phyloP scores from a whole-genome alignment of 2,888 invertebrate genomes.

The Autographa pulchrina region DNA sequence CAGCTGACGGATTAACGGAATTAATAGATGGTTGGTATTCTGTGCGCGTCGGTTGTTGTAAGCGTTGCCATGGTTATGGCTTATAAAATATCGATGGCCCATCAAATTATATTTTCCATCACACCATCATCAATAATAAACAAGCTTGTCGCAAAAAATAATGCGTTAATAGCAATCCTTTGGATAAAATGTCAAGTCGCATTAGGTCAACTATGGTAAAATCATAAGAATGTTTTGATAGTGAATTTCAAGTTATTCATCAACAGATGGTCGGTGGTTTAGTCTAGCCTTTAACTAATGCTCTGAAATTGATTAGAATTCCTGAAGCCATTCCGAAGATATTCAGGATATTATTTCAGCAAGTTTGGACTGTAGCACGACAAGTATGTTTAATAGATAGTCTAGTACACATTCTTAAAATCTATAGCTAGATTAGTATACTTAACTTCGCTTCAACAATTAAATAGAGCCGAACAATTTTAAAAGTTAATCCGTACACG shows the following conservation, averaged over 20 bases:
- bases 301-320: neutral
- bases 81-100: constrained; percentile 34
- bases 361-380: neutral
- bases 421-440: neutral
- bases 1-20: constrained; percentile 18
- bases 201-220: no score
- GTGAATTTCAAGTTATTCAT: no score
- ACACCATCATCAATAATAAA: constrained; percentile 15
- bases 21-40: constrained; percentile 35
- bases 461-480: no score
- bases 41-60: constrained; percentile 23
- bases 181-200: no score
- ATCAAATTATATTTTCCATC: constrained; percentile 24
- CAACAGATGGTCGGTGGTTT: no score
- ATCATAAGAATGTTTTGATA: no score
- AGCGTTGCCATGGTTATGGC: constrained; percentile 31
- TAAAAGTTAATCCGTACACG: no score
- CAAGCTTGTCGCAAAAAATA: constrained; percentile 5
- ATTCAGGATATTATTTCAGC: neutral
- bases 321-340: neutral
- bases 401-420: neutral
- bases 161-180: neutral
- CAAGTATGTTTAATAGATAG: neutral
- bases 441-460: no score
- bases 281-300: neutral